phyloP scores from a whole-genome alignment of 2,113 vertebrate genomes.

The Phylloscopus whistleri region DNA sequence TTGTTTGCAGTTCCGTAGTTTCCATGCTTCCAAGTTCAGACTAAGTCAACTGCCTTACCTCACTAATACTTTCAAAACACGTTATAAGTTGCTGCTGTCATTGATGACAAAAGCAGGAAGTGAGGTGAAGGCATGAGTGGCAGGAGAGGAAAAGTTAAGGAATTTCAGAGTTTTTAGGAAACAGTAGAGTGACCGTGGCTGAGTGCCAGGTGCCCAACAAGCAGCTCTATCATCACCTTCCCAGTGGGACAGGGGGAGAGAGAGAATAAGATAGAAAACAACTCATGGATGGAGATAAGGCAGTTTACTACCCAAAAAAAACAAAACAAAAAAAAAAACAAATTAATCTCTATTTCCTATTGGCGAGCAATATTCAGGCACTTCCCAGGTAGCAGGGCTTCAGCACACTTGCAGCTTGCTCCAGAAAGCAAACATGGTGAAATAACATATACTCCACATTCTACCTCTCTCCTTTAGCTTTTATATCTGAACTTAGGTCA shows the following conservation, averaged over 20 bases:
- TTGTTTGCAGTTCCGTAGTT: not conserved
- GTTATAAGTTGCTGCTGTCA: not conserved
- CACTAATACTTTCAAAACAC: not conserved
- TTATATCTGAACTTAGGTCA: not conserved
- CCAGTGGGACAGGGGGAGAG: not conserved
- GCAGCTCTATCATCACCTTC: not conserved
- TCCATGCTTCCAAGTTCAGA: not conserved
- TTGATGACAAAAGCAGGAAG: not conserved
- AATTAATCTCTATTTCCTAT: too few relatives aligned
- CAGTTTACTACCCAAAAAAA: not conserved
- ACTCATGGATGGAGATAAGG: not conserved
- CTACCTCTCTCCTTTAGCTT: not conserved
- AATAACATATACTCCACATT: not conserved
- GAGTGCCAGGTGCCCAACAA: not conserved
- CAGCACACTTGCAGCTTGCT: accelerated
- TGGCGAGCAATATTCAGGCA: too few relatives aligned
- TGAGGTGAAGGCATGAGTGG: not conserved
- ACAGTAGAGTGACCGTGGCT: not conserved
- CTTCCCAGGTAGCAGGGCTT: not conserved
- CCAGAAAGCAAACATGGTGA: not conserved
- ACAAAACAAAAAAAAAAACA: too few relatives aligned
- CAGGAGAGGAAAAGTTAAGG: not conserved
- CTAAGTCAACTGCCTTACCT: not conserved
- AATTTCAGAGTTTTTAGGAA: not conserved
- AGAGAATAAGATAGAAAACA: not conserved